These are phyloP conservation scores for Megaceryle maxima DNA, from an alignment of 2,113 vertebrate species.

Conservation along the genomic window DNA sequence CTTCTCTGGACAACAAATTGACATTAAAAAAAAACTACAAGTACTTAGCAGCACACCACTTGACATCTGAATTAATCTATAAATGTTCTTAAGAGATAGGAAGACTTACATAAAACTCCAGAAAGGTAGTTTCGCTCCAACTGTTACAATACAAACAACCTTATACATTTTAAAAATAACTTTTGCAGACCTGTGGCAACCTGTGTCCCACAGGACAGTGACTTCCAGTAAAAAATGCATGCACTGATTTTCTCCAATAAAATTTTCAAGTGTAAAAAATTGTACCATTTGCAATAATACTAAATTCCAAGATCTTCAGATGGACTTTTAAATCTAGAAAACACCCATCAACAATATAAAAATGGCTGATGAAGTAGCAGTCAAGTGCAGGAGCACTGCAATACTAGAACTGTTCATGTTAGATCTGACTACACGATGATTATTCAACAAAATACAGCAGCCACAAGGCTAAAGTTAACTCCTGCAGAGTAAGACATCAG, in stretches of 20 bases:
- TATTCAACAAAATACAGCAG: fast-evolving
- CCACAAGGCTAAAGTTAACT: background rate
- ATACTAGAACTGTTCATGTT: background rate
- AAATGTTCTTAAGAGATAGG: background rate
- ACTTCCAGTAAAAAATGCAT: background rate
- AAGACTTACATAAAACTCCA: background rate
- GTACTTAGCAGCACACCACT: background rate
- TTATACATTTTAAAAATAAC: background rate
- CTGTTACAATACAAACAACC: background rate
- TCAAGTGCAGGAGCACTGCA: background rate
- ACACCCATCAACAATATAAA: fast-evolving
- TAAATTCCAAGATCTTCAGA: background rate
- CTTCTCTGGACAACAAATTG: background rate
- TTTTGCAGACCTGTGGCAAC: background rate
- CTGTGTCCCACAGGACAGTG: background rate
- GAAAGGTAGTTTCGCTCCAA: background rate
- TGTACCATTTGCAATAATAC: background rate
- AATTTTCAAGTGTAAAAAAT: background rate
- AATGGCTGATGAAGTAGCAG: background rate
- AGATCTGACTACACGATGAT: background rate
- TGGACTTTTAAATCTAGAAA: background rate
- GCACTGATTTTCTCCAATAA: background rate
- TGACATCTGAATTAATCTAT: background rate
- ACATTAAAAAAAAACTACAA: background rate
- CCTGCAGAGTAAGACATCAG: background rate